Conservation (phyloP, 2,113 vertebrate species). For the Poeciliopsis turrubarensis region DNA sequence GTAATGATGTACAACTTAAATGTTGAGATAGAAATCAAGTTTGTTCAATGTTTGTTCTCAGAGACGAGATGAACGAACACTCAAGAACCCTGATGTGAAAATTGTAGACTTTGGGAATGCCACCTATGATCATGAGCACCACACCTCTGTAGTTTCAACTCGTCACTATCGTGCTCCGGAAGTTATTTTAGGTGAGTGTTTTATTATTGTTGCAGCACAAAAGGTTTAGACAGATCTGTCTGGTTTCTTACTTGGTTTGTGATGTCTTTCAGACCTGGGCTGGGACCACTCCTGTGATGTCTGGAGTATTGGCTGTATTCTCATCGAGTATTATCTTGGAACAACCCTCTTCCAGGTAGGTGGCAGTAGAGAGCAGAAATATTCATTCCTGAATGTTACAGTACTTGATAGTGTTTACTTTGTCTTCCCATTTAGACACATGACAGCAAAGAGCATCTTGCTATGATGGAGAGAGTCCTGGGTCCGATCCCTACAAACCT, state of each 20-base stretch:
- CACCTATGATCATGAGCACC: constrained; percentile 95
- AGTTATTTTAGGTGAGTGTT: constrained; percentile 89
- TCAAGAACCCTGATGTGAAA: constrained; percentile 92
- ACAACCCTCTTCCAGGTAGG: constrained; percentile 93
- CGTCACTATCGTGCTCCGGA: constrained; percentile 96
- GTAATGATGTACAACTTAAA: not conserved
- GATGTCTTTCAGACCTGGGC: constrained; percentile 84
- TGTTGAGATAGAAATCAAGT: not conserved
- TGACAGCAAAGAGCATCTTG: constrained; percentile 96
- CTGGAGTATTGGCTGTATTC: constrained; percentile 96
- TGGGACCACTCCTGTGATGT: constrained; percentile 96
- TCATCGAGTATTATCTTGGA: constrained; percentile 95
- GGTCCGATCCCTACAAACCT: constrained; percentile 91
- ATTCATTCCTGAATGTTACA: not conserved
- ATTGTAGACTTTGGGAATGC: constrained; percentile 97
- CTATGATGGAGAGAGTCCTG: constrained; percentile 96
- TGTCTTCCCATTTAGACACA: constrained; percentile 83
- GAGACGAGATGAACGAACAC: constrained; percentile 91
- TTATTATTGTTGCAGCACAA: not conserved
- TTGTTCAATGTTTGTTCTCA: constrained; percentile 48
- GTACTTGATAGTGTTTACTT: not conserved
- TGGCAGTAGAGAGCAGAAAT: not conserved
- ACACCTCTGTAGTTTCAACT: constrained; percentile 95
- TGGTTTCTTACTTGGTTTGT: not conserved
- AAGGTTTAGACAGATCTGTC: rapidly evolving